A percentile compares a stretch with the other conserved stretches of the same genome.
Evolutionary conservation across 2,113 vertebrate genomes (phyloP).

Genomic region (Melanerpes aurifrons): DNA sequence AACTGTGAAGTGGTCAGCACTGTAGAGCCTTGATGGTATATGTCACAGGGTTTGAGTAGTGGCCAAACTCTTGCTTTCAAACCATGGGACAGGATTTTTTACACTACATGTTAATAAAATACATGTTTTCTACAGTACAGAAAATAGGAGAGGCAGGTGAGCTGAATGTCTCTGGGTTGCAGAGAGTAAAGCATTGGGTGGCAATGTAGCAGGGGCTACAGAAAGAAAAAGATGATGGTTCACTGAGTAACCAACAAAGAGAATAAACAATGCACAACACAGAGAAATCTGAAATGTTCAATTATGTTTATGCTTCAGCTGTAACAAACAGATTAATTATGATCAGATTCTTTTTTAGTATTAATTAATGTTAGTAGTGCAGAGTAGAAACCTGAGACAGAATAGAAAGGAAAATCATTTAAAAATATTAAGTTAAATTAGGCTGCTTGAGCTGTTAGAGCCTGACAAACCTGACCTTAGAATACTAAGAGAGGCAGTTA

Average conservation of each 20-base stretch:
- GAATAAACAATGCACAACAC: neutral
- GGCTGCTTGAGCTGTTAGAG: neutral
- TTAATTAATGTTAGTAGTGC: neutral
- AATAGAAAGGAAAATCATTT: neutral
- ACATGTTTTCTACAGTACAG: fast-evolving
- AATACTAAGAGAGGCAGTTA: neutral
- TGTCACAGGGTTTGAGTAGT: neutral
- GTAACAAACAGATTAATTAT: neutral
- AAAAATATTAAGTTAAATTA: neutral
- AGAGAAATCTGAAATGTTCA: neutral
- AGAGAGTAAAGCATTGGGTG: neutral
- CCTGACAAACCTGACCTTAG: neutral
- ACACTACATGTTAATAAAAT: neutral
- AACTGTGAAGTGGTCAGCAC: neutral
- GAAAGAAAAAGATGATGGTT: neutral
- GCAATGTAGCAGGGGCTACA: neutral
- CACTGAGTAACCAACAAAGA: neutral
- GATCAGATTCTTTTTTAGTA: neutral
- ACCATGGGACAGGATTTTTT: neutral
- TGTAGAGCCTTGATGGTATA: neutral
- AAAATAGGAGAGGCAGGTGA: neutral
- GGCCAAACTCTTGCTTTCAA: neutral
- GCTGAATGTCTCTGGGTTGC: neutral
- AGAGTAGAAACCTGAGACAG: neutral
- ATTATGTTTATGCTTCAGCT: neutral